These are phyloP conservation scores for Charina bottae DNA, from an alignment of 2,113 vertebrate genomes.

Conservation along the genomic window DNA sequence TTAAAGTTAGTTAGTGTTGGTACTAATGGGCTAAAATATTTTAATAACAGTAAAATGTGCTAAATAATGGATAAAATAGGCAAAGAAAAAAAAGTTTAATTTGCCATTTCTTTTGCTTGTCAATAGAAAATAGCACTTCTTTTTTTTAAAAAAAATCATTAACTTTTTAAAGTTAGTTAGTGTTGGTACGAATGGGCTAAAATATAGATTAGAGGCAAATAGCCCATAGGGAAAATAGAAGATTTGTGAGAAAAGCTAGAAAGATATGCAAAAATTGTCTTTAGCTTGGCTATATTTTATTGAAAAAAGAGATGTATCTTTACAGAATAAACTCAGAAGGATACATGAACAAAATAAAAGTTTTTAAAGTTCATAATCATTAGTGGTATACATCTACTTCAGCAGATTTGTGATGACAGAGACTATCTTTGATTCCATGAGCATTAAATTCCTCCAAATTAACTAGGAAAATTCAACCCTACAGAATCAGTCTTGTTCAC, in stretches of 20 bases:
- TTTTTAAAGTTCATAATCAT: background rate
- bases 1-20: background rate
- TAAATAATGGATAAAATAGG: conserved; percentile 8
- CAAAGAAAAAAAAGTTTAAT: conserved; percentile 19
- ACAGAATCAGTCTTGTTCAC: too few species aligned
- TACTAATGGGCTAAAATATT: background rate
- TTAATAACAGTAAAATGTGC: conserved; percentile 31
- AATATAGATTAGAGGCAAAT: background rate
- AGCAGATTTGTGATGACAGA: background rate
- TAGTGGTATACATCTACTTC: background rate
- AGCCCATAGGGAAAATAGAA: background rate
- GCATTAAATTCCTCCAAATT: background rate
- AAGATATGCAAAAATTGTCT: background rate
- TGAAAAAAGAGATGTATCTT: too few species aligned
- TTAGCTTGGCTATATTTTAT: background rate
- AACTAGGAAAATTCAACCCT: background rate
- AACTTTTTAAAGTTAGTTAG: background rate
- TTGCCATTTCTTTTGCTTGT: background rate
- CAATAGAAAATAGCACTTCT: background rate
- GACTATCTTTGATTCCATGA: background rate
- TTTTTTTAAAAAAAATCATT: background rate
- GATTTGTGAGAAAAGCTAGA: background rate
- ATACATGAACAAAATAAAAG: background rate
- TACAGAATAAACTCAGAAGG: background rate
- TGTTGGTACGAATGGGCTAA: background rate